Evolutionary conservation across 2,797 vertebrate genomes (phyloP), one percentile per base, ranked within the genome.

Genomic region (Periparus ater): DNA sequence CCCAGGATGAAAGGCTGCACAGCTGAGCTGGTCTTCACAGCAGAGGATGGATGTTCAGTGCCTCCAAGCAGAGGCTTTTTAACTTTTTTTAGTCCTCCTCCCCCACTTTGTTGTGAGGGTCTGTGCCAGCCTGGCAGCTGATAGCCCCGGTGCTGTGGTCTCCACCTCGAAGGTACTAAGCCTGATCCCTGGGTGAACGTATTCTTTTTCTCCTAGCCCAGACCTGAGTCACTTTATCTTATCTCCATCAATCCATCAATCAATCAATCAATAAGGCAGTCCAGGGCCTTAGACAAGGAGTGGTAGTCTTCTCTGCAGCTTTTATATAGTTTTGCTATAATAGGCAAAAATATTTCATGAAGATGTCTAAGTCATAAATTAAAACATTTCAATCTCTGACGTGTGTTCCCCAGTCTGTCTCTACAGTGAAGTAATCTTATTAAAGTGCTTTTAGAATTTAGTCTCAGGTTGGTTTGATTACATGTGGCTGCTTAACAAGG

Each of bases 1-100:
- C 42, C 20, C 0, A 1, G 71, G 11, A 20, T 58, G 54, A 23
- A 36, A 25, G 10, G 26, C 15, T 4, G 54, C 54, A 23, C 15
- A 36, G 54, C 54, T 29, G 71, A 58, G n/a, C 26, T 3, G 3
- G 1, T 29, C 15, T 45, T 42, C 54, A 22, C 26, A 5, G 54
- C 0, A 3, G 3, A 47, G 42, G 54, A 14, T 73, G 42, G 42
- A 20, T 0, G 1, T 11, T 30, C 11, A 14, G n/a, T 13, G 71
- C 19, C 42, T 58, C 27, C 5, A 9, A 58, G 26, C 15, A 36
- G n/a, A 23, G 26, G 20, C 6, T 19, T 47, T 48, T 29, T 42
- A 13, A 42, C 40, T 17, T 42, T 42, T 42, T 42, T 42, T 17
- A 42, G 6, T 61, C 11, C 29, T 50, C 29, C 34, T 12, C 29